phyloP scores from a whole-genome alignment of 2,888 invertebrate genomes.

The Drosophila leonis region DNA sequence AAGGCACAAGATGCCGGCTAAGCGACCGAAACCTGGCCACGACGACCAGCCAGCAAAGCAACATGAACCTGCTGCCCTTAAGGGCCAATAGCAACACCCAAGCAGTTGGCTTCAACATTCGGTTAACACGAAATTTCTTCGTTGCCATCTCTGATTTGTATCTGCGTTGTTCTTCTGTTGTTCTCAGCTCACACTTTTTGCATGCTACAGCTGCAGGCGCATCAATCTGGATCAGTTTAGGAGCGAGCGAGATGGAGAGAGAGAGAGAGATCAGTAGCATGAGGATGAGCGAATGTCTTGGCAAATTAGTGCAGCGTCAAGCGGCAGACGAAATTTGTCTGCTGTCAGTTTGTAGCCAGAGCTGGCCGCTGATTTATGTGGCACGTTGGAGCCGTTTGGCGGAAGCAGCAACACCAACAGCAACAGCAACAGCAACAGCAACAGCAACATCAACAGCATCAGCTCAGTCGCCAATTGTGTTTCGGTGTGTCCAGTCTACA shows the following conservation, averaged over 20 bases:
- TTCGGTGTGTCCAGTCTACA: conserved; percentile 45
- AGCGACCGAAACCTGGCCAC: conserved; percentile 16
- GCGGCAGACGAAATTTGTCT: conserved; percentile 76
- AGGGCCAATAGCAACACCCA: conserved; percentile 69
- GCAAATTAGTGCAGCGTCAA: conserved; percentile 81
- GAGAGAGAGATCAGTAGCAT: conserved; percentile 62
- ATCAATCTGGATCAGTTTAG: conserved; percentile 74
- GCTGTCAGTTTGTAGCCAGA: conserved; percentile 77
- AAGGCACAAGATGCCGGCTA: conserved; percentile 27
- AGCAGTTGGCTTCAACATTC: conserved; percentile 76
- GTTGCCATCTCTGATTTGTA: conserved; percentile 74
- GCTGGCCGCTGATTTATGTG: conserved; percentile 74
- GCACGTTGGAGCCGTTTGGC: conserved; percentile 65
- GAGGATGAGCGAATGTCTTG: conserved; percentile 78
- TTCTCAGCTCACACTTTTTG: conserved; percentile 36
- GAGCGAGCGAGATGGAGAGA: conserved; percentile 38
- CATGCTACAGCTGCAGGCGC: conserved; percentile 68
- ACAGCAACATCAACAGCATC: conserved; percentile 4
- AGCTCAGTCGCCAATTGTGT: conserved; percentile 60
- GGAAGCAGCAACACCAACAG: conserved; percentile 6
- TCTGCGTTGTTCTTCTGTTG: conserved; percentile 22
- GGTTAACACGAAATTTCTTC: conserved; percentile 75
- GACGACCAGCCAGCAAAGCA: not conserved
- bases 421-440: not conserved
- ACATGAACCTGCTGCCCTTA: conserved; percentile 44